These are phyloP conservation scores for Lumbricus terrestris DNA, from an alignment of 2,888 invertebrate genomes.

Conservation along the genomic window DNA sequence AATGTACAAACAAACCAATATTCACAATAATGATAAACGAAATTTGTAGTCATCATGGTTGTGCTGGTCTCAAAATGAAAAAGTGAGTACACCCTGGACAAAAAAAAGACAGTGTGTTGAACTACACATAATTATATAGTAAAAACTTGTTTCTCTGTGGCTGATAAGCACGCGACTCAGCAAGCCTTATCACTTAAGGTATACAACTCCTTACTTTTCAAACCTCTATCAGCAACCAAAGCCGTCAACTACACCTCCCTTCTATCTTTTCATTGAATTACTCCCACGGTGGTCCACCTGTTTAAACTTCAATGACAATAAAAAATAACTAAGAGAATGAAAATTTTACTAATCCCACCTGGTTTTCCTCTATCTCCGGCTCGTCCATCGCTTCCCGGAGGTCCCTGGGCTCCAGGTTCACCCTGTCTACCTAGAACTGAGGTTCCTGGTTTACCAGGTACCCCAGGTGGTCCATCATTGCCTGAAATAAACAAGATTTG, in stretches of 20 bases:
- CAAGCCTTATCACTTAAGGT: background rate
- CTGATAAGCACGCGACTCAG: background rate
- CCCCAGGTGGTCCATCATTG: background rate
- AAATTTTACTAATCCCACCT: background rate
- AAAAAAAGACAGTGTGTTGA: background rate
- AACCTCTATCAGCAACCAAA: background rate
- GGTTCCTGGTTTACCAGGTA: background rate
- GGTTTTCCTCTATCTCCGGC: background rate
- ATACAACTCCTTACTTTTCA: background rate
- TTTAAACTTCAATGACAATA: background rate
- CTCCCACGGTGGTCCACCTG: no score
- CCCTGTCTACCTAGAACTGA: background rate
- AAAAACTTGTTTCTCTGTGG: background rate
- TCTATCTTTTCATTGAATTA: background rate
- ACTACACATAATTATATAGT: background rate
- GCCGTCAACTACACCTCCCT: background rate
- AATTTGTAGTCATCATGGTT: background rate
- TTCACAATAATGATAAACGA: background rate
- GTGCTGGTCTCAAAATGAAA: background rate
- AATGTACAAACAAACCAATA: background rate
- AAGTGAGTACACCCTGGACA: background rate
- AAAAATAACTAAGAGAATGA: background rate
- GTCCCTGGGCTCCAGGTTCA: conserved; percentile 41
- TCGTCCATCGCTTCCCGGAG: conserved; percentile 36
- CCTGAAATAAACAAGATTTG: background rate